These are phyloP conservation scores for Cremastobaeus sp. DNA, from an alignment of 2,888 invertebrate genomes.

Conservation along the genomic window DNA sequence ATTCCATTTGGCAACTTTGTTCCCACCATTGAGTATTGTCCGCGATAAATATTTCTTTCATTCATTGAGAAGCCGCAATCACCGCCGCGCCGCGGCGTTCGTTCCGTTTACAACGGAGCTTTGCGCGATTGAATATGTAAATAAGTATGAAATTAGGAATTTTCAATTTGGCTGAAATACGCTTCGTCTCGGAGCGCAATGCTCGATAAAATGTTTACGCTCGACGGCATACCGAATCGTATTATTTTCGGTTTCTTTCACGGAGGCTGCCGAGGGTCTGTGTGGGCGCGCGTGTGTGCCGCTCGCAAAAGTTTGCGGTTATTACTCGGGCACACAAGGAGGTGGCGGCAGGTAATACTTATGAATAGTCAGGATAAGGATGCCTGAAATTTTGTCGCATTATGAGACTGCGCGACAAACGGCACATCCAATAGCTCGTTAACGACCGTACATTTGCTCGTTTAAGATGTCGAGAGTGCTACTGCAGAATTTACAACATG, in stretches of 20 bases:
- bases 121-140: constrained; percentile 32
- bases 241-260: constrained; percentile 44
- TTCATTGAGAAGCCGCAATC: neutral
- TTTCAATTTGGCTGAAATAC: constrained; percentile 35
- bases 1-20: neutral
- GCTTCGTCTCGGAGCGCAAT: constrained; percentile 19
- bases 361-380: constrained; percentile 52
- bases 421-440: constrained; percentile 64
- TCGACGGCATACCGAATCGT: constrained; percentile 27
- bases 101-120: constrained; percentile 9
- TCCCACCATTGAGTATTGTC: constrained; percentile 4
- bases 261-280: neutral
- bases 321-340: constrained; percentile 27
- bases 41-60: constrained; percentile 12
- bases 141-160: constrained; percentile 38
- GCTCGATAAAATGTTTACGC: constrained; percentile 39
- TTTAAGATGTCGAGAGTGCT: constrained; percentile 63
- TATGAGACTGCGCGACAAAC: constrained; percentile 65
- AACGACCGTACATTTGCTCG: constrained; percentile 64
- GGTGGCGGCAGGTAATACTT: constrained; percentile 32
- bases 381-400: constrained; percentile 58
- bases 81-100: constrained; percentile 5
- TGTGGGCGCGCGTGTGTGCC: neutral
- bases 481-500: constrained; percentile 60
- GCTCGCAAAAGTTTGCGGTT: constrained; percentile 32